phyloP scores from a whole-genome alignment of 2,797 vertebrate genomes.

The Rhynchonycteris naso region DNA sequence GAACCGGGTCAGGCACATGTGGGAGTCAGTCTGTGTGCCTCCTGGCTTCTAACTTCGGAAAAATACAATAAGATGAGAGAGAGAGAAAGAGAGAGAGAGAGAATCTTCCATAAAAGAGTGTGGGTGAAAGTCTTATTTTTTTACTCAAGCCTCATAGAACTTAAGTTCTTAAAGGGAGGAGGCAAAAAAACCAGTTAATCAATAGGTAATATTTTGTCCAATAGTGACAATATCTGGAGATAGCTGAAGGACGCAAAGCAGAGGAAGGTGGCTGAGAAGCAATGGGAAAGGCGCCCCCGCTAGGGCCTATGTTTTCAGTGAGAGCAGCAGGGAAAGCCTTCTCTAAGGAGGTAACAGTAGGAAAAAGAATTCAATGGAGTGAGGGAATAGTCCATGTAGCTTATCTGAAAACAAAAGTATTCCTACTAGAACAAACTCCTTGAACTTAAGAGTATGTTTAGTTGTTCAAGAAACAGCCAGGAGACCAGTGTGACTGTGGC shows the following conservation, averaged over 20 bases:
- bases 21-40: too few relatives aligned
- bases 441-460: neutral
- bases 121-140: neutral
- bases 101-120: neutral
- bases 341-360: neutral
- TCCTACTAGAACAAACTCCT: neutral
- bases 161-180: neutral
- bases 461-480: neutral
- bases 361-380: neutral
- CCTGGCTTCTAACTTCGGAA: too few relatives aligned
- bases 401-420: neutral
- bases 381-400: neutral
- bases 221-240: neutral
- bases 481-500: neutral
- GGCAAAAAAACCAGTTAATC: neutral
- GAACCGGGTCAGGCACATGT: too few relatives aligned
- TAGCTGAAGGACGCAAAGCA: neutral
- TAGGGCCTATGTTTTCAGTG: neutral
- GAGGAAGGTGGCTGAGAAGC: neutral
- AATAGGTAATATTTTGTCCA: neutral
- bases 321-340: neutral
- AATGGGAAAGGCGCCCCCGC: accelerated
- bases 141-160: neutral
- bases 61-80: too few relatives aligned
- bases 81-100: neutral